These are phyloP conservation scores for Zoanthus gigantus DNA, from an alignment of 92 coral and sea anemone genomes.

Conservation along the genomic window DNA sequence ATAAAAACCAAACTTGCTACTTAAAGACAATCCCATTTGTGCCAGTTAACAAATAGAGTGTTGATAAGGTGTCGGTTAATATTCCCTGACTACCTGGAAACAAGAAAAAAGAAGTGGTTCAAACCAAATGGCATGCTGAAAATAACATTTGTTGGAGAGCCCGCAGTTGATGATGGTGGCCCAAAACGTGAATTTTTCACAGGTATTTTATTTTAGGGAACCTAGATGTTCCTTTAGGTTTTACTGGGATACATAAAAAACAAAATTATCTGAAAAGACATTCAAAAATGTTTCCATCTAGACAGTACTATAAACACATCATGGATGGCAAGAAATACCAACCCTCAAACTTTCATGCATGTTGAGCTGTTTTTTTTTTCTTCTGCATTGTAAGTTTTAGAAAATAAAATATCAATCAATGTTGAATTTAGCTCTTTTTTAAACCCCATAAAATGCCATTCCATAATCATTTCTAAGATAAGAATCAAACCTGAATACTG, in stretches of 20 bases:
- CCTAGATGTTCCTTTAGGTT: neutral
- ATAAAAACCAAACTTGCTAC: conserved; percentile 41
- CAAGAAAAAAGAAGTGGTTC: conserved; percentile 75
- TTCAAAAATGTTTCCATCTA: neutral
- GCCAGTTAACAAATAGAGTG: conserved; percentile 47
- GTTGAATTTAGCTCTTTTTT: too few species aligned
- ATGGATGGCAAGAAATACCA: too few species aligned
- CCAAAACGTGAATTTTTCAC: conserved; percentile 78
- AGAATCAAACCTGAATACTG: too few species aligned
- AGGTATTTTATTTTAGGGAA: conserved; percentile 56
- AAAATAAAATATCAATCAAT: too few species aligned
- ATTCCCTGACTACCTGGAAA: conserved; percentile 68
- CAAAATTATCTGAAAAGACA: neutral
- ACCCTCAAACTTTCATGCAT: too few species aligned
- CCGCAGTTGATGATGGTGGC: conserved; percentile 83
- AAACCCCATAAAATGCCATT: too few species aligned
- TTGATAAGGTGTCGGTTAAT: conserved; percentile 53
- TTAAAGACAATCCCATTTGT: neutral
- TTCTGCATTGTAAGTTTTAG: too few species aligned
- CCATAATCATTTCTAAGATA: too few species aligned
- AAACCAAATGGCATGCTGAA: conserved; percentile 59
- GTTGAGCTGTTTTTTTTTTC: too few species aligned
- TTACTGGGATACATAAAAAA: neutral
- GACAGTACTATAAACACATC: neutral
- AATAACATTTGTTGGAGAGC: conserved; percentile 75